phyloP scores from a whole-genome alignment of 2,113 vertebrate genomes.

The Dicerorhinus sumatrensis region DNA sequence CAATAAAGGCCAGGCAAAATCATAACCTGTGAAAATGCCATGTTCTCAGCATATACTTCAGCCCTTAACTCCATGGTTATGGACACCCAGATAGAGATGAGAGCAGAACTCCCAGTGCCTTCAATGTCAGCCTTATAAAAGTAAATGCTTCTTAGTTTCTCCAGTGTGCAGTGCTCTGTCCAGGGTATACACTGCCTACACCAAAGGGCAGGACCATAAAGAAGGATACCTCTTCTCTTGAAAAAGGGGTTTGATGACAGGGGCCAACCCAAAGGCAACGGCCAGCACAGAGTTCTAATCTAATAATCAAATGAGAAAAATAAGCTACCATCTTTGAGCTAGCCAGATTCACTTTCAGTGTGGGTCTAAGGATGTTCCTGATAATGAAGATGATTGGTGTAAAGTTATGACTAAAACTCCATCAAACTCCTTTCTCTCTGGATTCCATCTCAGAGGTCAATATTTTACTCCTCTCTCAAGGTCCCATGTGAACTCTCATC shows the following conservation, averaged over 20 bases:
- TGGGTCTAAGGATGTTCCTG: background rate
- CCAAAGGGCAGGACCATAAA: background rate
- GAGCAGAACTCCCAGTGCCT: background rate
- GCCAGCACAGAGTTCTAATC: background rate
- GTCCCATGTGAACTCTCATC: background rate
- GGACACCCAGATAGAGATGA: background rate
- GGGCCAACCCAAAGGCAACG: background rate
- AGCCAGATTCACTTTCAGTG: background rate
- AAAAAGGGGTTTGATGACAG: background rate
- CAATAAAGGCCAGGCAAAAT: background rate
- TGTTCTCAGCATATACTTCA: background rate
- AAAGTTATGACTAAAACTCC: background rate
- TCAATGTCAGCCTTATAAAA: background rate
- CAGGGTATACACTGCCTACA: background rate
- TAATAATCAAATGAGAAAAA: background rate
- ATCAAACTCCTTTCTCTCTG: background rate
- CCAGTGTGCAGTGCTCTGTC: background rate
- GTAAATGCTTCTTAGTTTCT: background rate
- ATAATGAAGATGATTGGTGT: background rate
- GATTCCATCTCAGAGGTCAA: background rate
- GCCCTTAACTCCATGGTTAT: background rate
- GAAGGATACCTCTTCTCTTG: background rate
- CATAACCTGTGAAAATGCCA: conserved; percentile 16
- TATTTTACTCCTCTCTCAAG: background rate
- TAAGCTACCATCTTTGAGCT: background rate